Conservation (phyloP, 2,888 invertebrate species). For the Noctua comes region DNA sequence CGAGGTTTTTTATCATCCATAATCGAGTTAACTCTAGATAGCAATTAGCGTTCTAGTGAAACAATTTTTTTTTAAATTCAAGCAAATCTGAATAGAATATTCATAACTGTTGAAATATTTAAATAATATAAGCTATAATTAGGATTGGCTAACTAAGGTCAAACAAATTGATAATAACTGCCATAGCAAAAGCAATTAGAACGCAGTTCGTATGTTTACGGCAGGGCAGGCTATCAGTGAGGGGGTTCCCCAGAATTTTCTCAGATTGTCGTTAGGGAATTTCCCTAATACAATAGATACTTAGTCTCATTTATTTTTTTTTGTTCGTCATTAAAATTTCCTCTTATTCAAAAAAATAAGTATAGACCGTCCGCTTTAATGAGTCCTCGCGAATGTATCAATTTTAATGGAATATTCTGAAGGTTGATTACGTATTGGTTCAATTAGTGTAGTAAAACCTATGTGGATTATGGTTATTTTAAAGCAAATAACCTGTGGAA, state of each 20-base stretch:
- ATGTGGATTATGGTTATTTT: too few species aligned
- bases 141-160: constrained; percentile 4
- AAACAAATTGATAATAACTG: neutral
- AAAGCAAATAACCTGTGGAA: too few species aligned
- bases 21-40: neutral
- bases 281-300: neutral
- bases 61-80: neutral
- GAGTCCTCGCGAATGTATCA: too few species aligned
- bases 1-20: neutral
- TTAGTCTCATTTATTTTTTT: neutral
- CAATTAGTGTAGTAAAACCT: too few species aligned
- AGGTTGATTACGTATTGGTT: too few species aligned
- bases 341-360: neutral
- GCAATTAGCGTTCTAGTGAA: neutral
- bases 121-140: neutral
- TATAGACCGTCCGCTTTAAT: too few species aligned
- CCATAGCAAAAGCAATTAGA: constrained; percentile 2
- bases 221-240: neutral
- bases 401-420: too few species aligned
- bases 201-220: neutral
- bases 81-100: neutral
- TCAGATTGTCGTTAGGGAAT: constrained; percentile 11
- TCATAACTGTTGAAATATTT: constrained; percentile 17
- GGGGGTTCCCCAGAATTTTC: constrained; percentile 16
- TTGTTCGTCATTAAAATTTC: neutral